Percentiles rank a stretch among this genome's conserved stretches.
These are phyloP conservation scores for Cyclophora punctaria DNA, from an alignment of 2,888 invertebrate genomes.

Conservation along the genomic window DNA sequence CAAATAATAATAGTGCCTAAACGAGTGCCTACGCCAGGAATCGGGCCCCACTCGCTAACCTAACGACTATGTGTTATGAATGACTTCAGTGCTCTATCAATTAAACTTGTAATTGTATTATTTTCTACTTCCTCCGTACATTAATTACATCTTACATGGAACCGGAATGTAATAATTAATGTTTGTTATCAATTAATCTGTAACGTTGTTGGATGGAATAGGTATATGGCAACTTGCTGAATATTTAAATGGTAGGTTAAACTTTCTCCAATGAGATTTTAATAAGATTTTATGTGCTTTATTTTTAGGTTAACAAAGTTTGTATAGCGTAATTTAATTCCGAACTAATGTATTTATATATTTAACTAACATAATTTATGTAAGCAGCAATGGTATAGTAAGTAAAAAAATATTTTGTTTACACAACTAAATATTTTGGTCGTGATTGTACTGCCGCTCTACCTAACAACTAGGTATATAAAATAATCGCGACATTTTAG, in stretches of 20 bases:
- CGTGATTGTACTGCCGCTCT: too few species aligned
- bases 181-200: slow-evolving; percentile 45
- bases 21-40: slow-evolving; percentile 34
- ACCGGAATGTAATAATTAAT: slow-evolving; percentile 61
- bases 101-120: slow-evolving; percentile 62
- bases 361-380: too few species aligned
- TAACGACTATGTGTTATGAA: slow-evolving; percentile 34
- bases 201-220: slow-evolving; percentile 41
- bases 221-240: slow-evolving; percentile 44
- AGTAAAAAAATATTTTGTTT: too few species aligned
- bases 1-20: slow-evolving; percentile 34
- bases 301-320: not conserved
- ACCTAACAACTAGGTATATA: too few species aligned
- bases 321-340: too few species aligned
- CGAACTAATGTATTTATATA: too few species aligned
- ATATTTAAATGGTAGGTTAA: slow-evolving; percentile 62
- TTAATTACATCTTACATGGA: slow-evolving; percentile 62
- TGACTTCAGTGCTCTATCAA: slow-evolving; percentile 52
- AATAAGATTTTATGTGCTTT: slow-evolving; percentile 10
- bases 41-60: slow-evolving; percentile 21
- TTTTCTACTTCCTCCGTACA: slow-evolving; percentile 60
- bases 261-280: slow-evolving; percentile 24
- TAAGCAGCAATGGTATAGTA: too few species aligned
- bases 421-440: too few species aligned
- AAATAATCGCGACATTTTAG: too few species aligned